Base-by-base conservation (phyloP, 2,888 invertebrate genomes). In the Lasioglossum morio region DNA sequence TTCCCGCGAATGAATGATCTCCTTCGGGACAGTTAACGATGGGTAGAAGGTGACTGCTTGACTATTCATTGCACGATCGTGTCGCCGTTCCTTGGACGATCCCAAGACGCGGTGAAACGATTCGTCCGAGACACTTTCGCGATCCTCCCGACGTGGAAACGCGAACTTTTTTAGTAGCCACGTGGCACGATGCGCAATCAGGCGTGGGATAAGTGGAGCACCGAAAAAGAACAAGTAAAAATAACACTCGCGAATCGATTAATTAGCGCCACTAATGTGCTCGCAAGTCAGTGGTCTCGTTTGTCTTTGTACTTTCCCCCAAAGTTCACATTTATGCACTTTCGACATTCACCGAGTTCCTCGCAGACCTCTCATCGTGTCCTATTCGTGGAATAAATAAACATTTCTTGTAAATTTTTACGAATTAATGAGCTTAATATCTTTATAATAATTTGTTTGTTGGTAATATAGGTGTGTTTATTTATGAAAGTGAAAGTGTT, bases 51-150 rank as follows among this genome's bases (percentile, higher is more conserved):
- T 60, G 77, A 63, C 82, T 84, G 73, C 86, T 89, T 77, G 75
- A 66, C 79, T 88, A 90, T 90, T 90, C 90, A 90, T 88, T 83
- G 74, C 74, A 30, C 73, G 72, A 79, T 73, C 79, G 57, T 77
- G 74, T 79, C 57, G 66, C 23, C 69, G 60, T 30, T 57, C 48
- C 34, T 69, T 66, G 23, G 73, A 48, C 72, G 57, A 60, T 85
- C 72, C 37, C n/a, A 14, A 34, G 16, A 63, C 60, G 40, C 43
- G 7, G 72, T 10, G 63, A 16, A 60, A 63, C 60, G 60, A 63
- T 27, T 79, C 40, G 34, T 79, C 69, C 53, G 14, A 40, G 34
- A 77, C 40, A 48, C 14, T 27, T 70, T 73, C 70, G 8, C 40
- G 66, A 76, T 76, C n/a, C 23, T 30, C 53, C 27, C 53, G n/a